These are phyloP conservation scores for Urocolius indicus DNA, from an alignment of 2,113 vertebrate genomes.

Conservation along the genomic window DNA sequence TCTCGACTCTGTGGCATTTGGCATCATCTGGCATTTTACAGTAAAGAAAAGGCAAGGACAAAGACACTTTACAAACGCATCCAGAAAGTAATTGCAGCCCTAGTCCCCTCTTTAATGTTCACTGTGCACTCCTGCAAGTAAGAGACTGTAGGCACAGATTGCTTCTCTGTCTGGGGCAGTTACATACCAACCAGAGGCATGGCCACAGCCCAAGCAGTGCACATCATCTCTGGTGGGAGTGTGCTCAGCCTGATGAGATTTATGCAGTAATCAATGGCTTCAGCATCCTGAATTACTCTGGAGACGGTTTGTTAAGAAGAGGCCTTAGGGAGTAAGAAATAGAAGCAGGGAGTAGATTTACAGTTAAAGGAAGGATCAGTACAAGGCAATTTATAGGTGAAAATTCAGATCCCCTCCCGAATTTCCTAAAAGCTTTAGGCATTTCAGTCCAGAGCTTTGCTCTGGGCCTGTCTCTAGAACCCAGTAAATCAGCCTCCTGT, in stretches of 20 bases:
- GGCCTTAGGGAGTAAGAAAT: conserved; percentile 69
- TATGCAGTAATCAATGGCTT: conserved; percentile 62
- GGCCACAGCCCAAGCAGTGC: neutral
- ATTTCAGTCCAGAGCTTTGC: neutral
- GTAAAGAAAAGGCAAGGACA: neutral
- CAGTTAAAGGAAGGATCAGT: neutral
- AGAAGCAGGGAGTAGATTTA: conserved; percentile 62
- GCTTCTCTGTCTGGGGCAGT: conserved; percentile 49
- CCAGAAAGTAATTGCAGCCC: neutral
- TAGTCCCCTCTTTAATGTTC: neutral
- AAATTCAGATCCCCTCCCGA: conserved; percentile 27
- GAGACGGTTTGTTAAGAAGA: conserved; percentile 69
- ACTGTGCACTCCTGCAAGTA: accelerated
- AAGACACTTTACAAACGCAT: neutral
- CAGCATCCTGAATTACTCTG: conserved; percentile 73
- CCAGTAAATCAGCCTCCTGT: conserved; percentile 48
- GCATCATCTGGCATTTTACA: neutral
- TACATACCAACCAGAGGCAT: conserved; percentile 24
- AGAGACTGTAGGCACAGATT: neutral
- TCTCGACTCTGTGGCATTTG: neutral
- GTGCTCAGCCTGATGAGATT: conserved; percentile 59
- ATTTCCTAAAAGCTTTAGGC: neutral
- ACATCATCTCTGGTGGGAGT: neutral
- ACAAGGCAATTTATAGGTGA: neutral
- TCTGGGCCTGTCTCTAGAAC: neutral